Evolutionary conservation across 92 coral and sea anemone genomes (phyloP), one percentile per base, ranked within the genome.

Genomic region (Umimayanthus kanabou): DNA sequence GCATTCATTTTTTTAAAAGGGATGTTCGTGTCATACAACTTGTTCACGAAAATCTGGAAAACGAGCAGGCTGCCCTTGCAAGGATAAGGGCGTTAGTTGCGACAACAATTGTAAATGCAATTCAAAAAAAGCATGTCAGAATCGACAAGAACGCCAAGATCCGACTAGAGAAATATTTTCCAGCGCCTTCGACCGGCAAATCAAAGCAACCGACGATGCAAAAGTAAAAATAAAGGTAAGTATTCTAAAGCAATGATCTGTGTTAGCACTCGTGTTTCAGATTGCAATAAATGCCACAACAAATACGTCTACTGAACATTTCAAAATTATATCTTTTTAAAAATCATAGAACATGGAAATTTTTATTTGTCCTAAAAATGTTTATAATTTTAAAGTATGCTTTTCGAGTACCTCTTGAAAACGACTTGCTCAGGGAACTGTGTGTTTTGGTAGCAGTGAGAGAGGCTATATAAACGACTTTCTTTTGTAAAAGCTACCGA

Each of bases 211-310:
- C 18, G 18, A 74, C 37, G 78, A 74, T 33, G 78, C 78, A 14
- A 75, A 73, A 75, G 79, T 75, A 39, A 15, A 39, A 75, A 75
- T 75, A 75, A 75, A 75, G 79, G 53, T 75, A 33, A 9, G 55
- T 75, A 65, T 16, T 65, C 72, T 16, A 65, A 14, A 0, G 0
- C n/a, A 65, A 14, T 14, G 72, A 65, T 16, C 72, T 14, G n/a
- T 14, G 49, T 75, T 75, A 74, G 45, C 78, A 74, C 78, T 74
- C 78, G 78, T 74, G 78, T 74, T 16, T 9, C 78, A 74, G 78
- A 70, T 70, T 33, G 49, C 45, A 74, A 1, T 74, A 74, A 33
- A 74, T 4, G 20, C 45, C 78, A 33, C 78, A 74, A 74, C 49
- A 33, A 74, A 74, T 33, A n/a, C 71, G 7, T 65, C 71, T 18